Percentiles rank a stretch among this genome's conserved stretches.
Evolutionary conservation across 2,888 invertebrate genomes (phyloP).

Genomic region (Ectemnius continuus): DNA sequence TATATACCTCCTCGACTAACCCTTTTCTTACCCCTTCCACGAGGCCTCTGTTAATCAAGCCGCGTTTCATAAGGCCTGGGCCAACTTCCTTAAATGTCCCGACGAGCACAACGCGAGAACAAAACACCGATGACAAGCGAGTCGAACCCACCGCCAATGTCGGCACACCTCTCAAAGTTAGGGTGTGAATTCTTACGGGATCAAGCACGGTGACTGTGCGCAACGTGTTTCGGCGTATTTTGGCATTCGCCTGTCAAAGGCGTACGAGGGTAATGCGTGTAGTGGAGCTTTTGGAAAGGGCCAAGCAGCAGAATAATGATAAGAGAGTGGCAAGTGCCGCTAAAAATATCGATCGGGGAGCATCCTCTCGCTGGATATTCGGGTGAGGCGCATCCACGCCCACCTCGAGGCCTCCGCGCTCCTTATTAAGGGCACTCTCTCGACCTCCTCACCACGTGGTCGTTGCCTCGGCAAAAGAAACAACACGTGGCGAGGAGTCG

Average conservation of each 20-base stretch:
- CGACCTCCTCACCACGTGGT: conserved; percentile 33
- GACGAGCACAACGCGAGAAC: conserved; percentile 24
- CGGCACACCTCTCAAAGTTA: conserved; percentile 7
- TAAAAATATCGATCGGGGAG: conserved; percentile 13
- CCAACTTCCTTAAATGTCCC: conserved; percentile 49
- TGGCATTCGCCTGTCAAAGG: too few relatives aligned
- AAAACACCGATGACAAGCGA: conserved; percentile 40
- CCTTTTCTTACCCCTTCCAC: conserved; percentile 23
- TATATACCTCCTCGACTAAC: conserved; percentile 1
- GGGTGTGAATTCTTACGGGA: background rate
- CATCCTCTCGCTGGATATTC: conserved; percentile 35
- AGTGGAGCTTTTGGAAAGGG: too few relatives aligned
- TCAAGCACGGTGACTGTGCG: too few relatives aligned
- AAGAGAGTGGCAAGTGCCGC: too few relatives aligned
- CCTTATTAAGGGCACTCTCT: conserved; percentile 53
- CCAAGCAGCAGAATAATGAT: too few relatives aligned
- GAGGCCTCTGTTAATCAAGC: conserved; percentile 43
- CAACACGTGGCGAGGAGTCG: conserved; percentile 34
- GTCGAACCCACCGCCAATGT: conserved; percentile 33
- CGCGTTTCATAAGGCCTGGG: conserved; percentile 12
- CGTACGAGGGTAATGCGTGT: too few relatives aligned
- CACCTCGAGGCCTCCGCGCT: conserved; percentile 49
- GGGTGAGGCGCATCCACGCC: conserved; percentile 58
- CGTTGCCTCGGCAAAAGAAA: conserved; percentile 14
- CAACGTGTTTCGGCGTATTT: too few relatives aligned